Conservation (phyloP, 2,113 vertebrate genomes). For the rat (Rattus norvegicus) region GRCr8 NC_086028.1:29394001-29394500, state of each 20-base stretch:
- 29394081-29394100: too few species aligned
- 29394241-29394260: not conserved
- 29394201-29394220: not conserved
- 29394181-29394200: not conserved
- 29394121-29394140: not conserved
- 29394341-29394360: not conserved
- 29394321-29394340: not conserved
- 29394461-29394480: conserved; percentile 85
- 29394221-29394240: not conserved
- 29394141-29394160: not conserved
- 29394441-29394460: conserved; percentile 74
- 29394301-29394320: not conserved
- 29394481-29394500: conserved; percentile 82
- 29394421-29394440: conserved; percentile 75
- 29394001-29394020: not conserved
- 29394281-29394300: not conserved
- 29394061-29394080: too few species aligned
- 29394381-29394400: not conserved
- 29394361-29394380: not conserved
- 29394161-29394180: not conserved
- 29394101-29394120: not conserved
- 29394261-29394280: not conserved
- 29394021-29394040: not conserved
- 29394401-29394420: conserved; percentile 82
- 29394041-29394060: not conserved